These are phyloP conservation scores for Cnemophilus loriae DNA, from an alignment of 2,113 vertebrate species.

Conservation along the genomic window DNA sequence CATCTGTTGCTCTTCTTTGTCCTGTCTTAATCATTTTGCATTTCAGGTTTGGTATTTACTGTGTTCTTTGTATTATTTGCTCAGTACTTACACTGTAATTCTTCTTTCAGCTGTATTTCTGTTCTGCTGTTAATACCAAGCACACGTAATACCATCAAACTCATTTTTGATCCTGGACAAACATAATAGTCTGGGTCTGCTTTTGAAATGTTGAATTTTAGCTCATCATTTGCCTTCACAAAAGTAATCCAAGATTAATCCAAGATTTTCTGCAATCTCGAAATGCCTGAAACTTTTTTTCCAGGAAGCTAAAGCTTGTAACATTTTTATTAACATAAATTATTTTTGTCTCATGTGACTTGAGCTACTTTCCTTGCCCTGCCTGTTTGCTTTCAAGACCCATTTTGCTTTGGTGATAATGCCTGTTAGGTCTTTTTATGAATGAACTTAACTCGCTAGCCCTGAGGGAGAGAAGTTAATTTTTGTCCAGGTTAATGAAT, in stretches of 20 bases:
- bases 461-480: neutral
- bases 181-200: neutral
- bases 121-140: neutral
- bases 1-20: neutral
- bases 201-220: neutral
- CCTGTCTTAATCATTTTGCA: neutral
- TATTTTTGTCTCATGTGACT: neutral
- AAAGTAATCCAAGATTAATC: neutral
- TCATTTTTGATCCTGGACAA: neutral
- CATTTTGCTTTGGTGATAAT: neutral
- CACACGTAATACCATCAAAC: neutral
- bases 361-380: neutral
- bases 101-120: neutral
- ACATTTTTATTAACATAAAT: neutral
- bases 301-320: neutral
- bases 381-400: neutral
- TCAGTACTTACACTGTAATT: neutral
- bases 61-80: conserved; percentile 2
- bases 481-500: conserved; percentile 11
- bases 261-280: neutral
- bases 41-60: conserved; percentile 13
- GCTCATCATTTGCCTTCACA: neutral
- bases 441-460: neutral
- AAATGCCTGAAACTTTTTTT: neutral
- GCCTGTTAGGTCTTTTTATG: neutral